Percentiles rank a stretch among this genome's conserved stretches.
These are phyloP conservation scores for Hesperia comma DNA, from an alignment of 2,888 invertebrate species.

Conservation along the genomic window DNA sequence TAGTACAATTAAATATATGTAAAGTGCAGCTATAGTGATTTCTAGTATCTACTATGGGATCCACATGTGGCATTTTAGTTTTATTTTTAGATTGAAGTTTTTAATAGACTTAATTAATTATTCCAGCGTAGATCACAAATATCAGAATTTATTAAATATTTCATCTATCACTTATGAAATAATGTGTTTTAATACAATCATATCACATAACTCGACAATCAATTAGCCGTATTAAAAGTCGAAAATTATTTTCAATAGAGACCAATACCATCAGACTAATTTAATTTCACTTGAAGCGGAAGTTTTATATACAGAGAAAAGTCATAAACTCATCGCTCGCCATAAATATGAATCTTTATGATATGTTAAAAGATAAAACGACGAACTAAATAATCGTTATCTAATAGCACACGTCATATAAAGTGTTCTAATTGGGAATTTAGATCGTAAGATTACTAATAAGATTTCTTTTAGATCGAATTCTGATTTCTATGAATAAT, in stretches of 20 bases:
- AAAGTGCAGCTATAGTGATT: no score
- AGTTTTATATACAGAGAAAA: constrained; percentile 56
- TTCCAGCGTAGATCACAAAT: background rate
- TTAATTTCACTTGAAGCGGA: constrained; percentile 46
- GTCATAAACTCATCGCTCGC: constrained; percentile 52
- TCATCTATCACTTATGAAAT: constrained; percentile 1
- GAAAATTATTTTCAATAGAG: constrained; percentile 25
- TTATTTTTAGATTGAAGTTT: no score
- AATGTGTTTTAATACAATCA: background rate
- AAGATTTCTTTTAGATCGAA: constrained; percentile 28
- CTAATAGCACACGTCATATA: constrained; percentile 41
- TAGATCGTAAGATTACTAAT: constrained; percentile 38
- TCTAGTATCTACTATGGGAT: no score
- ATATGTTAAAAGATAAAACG: constrained; percentile 51
- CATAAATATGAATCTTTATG: constrained; percentile 51
- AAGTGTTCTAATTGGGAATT: constrained; percentile 40
- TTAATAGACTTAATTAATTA: background rate
- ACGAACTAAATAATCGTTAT: constrained; percentile 44
- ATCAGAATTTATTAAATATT: no score
- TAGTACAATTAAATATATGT: background rate
- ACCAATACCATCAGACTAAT: constrained; percentile 22
- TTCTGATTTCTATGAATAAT: constrained; percentile 6
- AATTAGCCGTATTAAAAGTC: constrained; percentile 6
- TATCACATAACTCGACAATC: constrained; percentile 35
- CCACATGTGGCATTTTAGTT: no score